Conservation (phyloP, 2,113 vertebrate species). For the Macquaria ambigua region DNA sequence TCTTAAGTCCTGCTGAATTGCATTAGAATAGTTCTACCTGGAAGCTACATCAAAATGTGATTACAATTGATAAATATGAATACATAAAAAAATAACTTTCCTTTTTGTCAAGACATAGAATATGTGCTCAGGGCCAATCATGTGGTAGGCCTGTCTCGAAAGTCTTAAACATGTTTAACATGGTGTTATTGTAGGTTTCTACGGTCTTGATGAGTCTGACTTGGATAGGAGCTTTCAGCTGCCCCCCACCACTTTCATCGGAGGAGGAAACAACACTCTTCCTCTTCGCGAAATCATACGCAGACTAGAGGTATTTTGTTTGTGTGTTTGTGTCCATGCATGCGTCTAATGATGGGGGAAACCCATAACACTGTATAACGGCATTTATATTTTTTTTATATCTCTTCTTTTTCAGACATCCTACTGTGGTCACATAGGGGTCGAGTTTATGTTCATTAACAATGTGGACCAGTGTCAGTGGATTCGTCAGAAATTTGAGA, state of each 20-base stretch:
- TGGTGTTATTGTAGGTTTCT: conserved; percentile 85
- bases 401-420: conserved; percentile 82
- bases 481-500: conserved; percentile 94
- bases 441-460: conserved; percentile 97
- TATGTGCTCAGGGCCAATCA: neutral
- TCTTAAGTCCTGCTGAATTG: neutral
- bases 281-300: conserved; percentile 93
- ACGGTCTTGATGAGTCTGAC: conserved; percentile 91
- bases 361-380: neutral
- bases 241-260: conserved; percentile 93
- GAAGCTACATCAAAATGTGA: neutral
- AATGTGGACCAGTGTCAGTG: conserved; percentile 95
- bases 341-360: neutral
- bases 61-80: neutral
- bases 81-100: neutral
- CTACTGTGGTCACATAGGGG: conserved; percentile 92
- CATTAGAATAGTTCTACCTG: neutral
- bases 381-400: neutral
- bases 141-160: neutral
- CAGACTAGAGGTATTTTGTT: conserved; percentile 88
- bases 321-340: conserved; percentile 35
- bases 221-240: conserved; percentile 92
- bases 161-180: conserved; percentile 2
- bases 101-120: neutral
- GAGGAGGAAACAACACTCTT: conserved; percentile 88